These are phyloP conservation scores for Sardina pilchardus DNA, from an alignment of 2,113 vertebrate genomes.

Conservation along the genomic window DNA sequence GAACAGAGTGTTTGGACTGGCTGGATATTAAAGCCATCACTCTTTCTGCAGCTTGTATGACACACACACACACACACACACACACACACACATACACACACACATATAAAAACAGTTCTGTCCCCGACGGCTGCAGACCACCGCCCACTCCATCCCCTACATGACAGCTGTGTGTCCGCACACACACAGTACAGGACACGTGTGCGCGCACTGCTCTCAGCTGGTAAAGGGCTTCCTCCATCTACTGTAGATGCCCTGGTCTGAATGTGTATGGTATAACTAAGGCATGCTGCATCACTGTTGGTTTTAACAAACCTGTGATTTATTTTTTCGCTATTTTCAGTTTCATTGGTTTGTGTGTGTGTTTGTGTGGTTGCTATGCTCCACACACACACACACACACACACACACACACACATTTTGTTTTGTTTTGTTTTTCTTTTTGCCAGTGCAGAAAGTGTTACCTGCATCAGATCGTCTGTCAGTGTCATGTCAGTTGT, in stretches of 20 bases:
- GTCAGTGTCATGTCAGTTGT: background rate
- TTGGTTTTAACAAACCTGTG: no score
- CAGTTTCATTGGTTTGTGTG: no score
- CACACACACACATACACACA: background rate
- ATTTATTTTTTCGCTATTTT: background rate
- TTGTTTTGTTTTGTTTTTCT: background rate
- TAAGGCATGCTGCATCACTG: no score
- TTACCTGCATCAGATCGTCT: background rate
- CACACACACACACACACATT: no score
- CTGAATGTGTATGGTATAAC: no score
- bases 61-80: background rate
- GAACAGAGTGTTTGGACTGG: slow-evolving; percentile 42
- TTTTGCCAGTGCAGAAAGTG: background rate
- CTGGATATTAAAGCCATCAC: slow-evolving; percentile 53
- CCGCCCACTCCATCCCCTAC: no score
- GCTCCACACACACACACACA: no score
- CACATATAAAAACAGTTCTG: background rate
- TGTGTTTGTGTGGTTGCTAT: no score
- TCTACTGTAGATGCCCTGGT: background rate
- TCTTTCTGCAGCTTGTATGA: slow-evolving; percentile 39
- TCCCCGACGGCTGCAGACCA: background rate
- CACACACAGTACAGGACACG: background rate
- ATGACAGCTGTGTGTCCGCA: background rate
- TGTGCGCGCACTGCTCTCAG: background rate
- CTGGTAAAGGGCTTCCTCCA: background rate